phyloP scores from a whole-genome alignment of 2,113 vertebrate genomes.

The Amphiprion ocellaris region DNA sequence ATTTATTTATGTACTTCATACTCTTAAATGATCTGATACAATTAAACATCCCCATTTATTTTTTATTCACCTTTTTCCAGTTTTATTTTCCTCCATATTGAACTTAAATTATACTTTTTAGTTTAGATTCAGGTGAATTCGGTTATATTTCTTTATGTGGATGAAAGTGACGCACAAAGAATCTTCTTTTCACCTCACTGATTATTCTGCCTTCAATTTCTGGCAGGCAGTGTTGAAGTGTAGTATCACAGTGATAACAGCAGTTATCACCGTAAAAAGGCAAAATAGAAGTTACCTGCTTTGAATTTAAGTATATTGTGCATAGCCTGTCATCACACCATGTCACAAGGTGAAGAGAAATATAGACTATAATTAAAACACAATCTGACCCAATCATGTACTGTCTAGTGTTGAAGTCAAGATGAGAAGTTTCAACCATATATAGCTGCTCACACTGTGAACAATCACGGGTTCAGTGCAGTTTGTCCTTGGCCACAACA shows the following conservation, averaged over 20 bases:
- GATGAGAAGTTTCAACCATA: not conserved
- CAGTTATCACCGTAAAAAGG: not conserved
- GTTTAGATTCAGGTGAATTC: too few relatives aligned
- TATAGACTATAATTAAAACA: not conserved
- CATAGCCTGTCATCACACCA: too few relatives aligned
- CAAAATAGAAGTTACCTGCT: not conserved
- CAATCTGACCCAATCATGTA: not conserved
- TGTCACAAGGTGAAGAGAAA: not conserved
- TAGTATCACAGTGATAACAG: not conserved
- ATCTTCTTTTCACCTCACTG: not conserved
- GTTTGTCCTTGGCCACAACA: constrained; percentile 4
- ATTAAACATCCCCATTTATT: not conserved
- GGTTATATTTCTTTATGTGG: too few relatives aligned
- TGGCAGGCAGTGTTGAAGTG: not conserved
- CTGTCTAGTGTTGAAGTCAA: not conserved
- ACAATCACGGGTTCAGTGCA: not conserved
- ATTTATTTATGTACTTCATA: not conserved
- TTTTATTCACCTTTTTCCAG: not conserved
- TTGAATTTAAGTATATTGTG: too few relatives aligned
- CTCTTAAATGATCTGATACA: too few relatives aligned
- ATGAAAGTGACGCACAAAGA: too few relatives aligned
- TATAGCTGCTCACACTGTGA: not conserved
- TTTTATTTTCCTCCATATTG: not conserved
- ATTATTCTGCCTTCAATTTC: not conserved
- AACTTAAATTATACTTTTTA: not conserved